Conservation (phyloP, 2,797 vertebrate species). For the Presbytis comata region DNA sequence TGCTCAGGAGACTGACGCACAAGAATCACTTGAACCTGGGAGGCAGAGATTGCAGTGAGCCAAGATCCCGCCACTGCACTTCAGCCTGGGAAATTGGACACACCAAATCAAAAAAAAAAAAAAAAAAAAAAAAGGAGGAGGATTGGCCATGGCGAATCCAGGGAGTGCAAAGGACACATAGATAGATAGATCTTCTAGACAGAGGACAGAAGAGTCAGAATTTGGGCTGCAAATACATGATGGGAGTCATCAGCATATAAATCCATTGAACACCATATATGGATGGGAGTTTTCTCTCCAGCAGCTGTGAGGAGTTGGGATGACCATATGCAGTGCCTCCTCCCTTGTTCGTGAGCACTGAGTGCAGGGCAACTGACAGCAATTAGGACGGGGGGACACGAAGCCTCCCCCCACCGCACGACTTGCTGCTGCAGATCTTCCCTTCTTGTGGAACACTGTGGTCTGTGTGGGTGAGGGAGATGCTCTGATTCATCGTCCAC, state of each 20-base stretch:
- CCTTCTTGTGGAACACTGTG: not conserved
- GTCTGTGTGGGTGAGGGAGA: slow-evolving; percentile 26
- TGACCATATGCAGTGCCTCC: not conserved
- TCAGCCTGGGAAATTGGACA: not conserved
- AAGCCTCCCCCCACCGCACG: not conserved
- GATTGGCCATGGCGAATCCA: not conserved
- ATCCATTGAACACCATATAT: not conserved
- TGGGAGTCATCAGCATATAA: not conserved
- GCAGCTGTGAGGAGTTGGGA: not conserved
- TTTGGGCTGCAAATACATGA: not conserved
- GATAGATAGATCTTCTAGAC: not conserved
- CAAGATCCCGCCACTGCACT: not conserved
- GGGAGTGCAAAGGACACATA: not conserved
- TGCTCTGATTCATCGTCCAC: slow-evolving; percentile 57
- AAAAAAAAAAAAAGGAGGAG: not conserved
- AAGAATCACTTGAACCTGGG: not conserved
- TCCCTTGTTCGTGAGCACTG: not conserved
- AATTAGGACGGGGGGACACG: not conserved
- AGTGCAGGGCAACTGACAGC: not conserved
- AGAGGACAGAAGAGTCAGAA: not conserved
- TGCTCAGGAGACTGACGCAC: not conserved
- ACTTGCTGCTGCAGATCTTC: not conserved
- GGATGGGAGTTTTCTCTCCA: not conserved
- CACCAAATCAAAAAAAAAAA: not conserved
- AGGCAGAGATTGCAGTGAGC: not conserved